Base-by-base conservation (phyloP, 1,140 invertebrate species). In the Microplitis mediator region DNA sequence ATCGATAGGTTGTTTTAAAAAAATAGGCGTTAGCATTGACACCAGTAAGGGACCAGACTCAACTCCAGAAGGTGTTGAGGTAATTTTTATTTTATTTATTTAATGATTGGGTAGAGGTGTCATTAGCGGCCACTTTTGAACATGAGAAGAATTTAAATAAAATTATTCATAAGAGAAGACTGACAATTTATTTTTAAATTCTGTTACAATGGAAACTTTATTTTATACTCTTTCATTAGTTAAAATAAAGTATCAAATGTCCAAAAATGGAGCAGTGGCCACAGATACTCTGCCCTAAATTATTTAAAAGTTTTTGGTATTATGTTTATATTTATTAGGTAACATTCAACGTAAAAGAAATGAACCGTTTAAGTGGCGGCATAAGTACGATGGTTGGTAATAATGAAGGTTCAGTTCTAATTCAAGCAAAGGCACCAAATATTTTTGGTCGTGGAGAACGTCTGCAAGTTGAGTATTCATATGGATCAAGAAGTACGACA, bases 331-430 rank as follows among this genome's bases (percentile, higher is more conserved):
- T 31, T 65, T 35, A 34, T 34, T 79, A 94, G 92, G 91, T 97
- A 4, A 95, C 93, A 13, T 97, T 95, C 83, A 89, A 91, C 74
- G 94, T 97, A 13, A 88, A 89, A 70, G 96, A 97, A 86, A 78
- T 92, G 65, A 91, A 91, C 61, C 82, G 93, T 35, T 79, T 96
- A 34, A 90, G 91, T 54, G 95, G 95, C 9, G 92, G 92, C n/a
- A 88, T 96, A 50, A 94, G 91, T 75, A 95, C 95, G 0, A 89
- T 92, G 72, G 91, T 96, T 68, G 94, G 94, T 34, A 94, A 95
- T 76, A 97, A 97, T 84, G 95, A 96, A 83, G 95, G 93, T 6
- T 93, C 93, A 34, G 76, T 97, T 39, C 88, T 92, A 9, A 85
- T 95, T 16, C 91, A 92, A 45, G 82, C 92, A 9, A 89, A 89